phyloP scores from a whole-genome alignment of 2,797 vertebrate genomes.

The Acridotheres tristis region DNA sequence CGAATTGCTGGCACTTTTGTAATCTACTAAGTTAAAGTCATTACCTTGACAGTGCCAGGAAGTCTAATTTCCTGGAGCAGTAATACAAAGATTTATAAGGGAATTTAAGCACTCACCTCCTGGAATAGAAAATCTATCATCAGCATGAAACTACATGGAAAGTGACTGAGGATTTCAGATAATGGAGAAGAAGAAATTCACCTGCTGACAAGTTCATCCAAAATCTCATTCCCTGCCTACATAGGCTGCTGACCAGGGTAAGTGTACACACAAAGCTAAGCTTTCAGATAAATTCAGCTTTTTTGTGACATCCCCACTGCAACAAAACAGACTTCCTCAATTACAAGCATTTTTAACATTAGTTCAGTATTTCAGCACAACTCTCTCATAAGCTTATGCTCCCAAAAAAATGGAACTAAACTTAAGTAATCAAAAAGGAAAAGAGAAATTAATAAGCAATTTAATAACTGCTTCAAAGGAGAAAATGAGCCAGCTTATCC shows the following conservation, averaged over 20 bases:
- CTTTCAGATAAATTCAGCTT: not conserved
- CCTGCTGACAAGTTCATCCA: constrained; percentile 20
- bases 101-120: constrained; percentile 60
- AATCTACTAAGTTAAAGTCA: constrained; percentile 67
- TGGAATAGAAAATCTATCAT: constrained; percentile 58
- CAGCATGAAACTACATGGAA: not conserved
- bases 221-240: not conserved
- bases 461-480: not conserved
- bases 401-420: not conserved
- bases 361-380: not conserved
- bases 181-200: constrained; percentile 24
- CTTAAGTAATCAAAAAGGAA: not conserved
- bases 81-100: constrained; percentile 65
- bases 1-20: constrained; percentile 56
- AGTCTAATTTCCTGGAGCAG: constrained; percentile 66
- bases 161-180: constrained; percentile 8
- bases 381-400: not conserved
- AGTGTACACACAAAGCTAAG: not conserved
- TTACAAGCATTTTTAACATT: not conserved
- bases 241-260: not conserved
- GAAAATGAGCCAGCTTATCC: not conserved
- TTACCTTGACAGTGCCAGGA: constrained; percentile 64
- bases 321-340: not conserved
- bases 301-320: not conserved
- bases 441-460: not conserved